Base-by-base conservation (phyloP, 2,888 invertebrate species). In the Morinoia aosen region DNA sequence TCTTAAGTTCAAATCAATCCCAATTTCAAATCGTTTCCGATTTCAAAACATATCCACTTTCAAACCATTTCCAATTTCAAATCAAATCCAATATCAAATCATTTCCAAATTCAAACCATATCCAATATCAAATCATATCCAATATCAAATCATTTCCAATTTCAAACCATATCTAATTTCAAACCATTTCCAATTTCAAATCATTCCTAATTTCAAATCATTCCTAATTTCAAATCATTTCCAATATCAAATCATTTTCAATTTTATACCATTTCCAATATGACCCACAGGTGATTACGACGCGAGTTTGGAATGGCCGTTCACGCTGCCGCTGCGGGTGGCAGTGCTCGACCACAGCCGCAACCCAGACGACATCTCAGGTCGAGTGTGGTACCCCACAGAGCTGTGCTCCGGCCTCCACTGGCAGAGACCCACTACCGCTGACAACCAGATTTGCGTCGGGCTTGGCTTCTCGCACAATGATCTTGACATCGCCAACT, bases 401-500 rank as follows among this genome's bases (percentile, higher is more conserved):
- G 97, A 97, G 58, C 97, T 97, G 56, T 97, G 97, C 96, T 97
- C 97, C 19, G 97, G 97, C 58, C 97, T 97, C 96, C 97, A 97
- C 96, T 97, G 97, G 97, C 97, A 97, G 95, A 97, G 97, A 95
- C 97, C 97, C 39, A 97, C 97, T 94, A 96, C 97, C 64, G 97
- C 97, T 19, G 97, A 97, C 96, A 97, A 97, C 97, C 97, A 97
- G 93, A 97, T 97, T 96, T 97, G 97, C 95, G 97, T 97, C 88
- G 98, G 98, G 0, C 97, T 98, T 64, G 97, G 97, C 57, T 97
- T 98, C 96, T 97, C 98, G 3, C 97, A 97, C 96, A 97, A 97
- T 96, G 97, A 98, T 96, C 93, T 93, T 33, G 93, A 93, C 57
- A 93, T 93, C 57, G 93, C 93, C 57, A 93, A 93, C 48, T 93